These are phyloP conservation scores for Bombyx mori DNA, from an alignment of 1,140 invertebrate species.

Conservation along the genomic window ASM3026992v2 NC_085126.1:7700501-7701000, in stretches of 20 bases:
- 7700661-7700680: constrained; percentile 29
- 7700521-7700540: constrained; percentile 24
- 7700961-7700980: constrained; percentile 22
- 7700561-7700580: constrained; percentile 27
- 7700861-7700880: constrained; percentile 31
- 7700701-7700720: too few species aligned
- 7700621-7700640: constrained; percentile 34
- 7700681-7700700: too few species aligned
- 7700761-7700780: not conserved
- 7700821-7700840: too few species aligned
- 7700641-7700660: constrained; percentile 39
- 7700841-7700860: constrained; percentile 15
- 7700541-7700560: constrained; percentile 30
- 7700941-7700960: constrained; percentile 22
- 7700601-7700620: constrained; percentile 25
- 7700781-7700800: not conserved
- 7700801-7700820: too few species aligned
- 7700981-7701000: constrained; percentile 26
- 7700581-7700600: constrained; percentile 25
- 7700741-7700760: not conserved
- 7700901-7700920: constrained; percentile 13
- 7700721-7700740: not conserved
- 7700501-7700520: constrained; percentile 6
- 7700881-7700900: constrained; percentile 28
- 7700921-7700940: constrained; percentile 37